phyloP scores from a whole-genome alignment of 2,888 invertebrate genomes.

The Leptothorax acervorum region DNA sequence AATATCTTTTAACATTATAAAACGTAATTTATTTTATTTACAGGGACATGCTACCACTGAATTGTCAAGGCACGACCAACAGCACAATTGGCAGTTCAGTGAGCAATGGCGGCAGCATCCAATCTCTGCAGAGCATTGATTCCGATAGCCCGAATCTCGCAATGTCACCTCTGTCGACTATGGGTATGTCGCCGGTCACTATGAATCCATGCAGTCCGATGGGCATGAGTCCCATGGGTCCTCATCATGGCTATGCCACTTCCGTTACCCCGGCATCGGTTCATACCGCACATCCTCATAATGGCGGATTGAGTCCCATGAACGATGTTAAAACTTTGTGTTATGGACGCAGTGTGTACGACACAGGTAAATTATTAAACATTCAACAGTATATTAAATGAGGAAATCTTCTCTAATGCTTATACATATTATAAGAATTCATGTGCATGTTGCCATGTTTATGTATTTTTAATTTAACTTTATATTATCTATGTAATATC shows the following conservation, averaged over 20 bases:
- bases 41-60: constrained; percentile 81
- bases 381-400: background rate
- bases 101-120: constrained; percentile 77
- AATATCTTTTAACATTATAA: background rate
- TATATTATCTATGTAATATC: background rate
- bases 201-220: constrained; percentile 82
- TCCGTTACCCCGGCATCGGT: constrained; percentile 83
- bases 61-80: constrained; percentile 76
- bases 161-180: constrained; percentile 82
- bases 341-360: constrained; percentile 81
- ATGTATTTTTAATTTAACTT: background rate
- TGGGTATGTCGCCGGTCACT: constrained; percentile 83
- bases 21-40: constrained; percentile 10
- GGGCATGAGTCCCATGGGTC: constrained; percentile 83
- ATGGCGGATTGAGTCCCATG: constrained; percentile 82
- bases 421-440: background rate
- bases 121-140: constrained; percentile 80
- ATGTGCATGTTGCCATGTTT: background rate
- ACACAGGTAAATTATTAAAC: constrained; percentile 75
- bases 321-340: constrained; percentile 83
- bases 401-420: background rate
- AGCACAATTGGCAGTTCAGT: constrained; percentile 72
- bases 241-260: constrained; percentile 82
- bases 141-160: constrained; percentile 82
- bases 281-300: constrained; percentile 80